Evolutionary conservation across 2,888 invertebrate species (phyloP).

Genomic region (Chrysolina haemoptera): DNA sequence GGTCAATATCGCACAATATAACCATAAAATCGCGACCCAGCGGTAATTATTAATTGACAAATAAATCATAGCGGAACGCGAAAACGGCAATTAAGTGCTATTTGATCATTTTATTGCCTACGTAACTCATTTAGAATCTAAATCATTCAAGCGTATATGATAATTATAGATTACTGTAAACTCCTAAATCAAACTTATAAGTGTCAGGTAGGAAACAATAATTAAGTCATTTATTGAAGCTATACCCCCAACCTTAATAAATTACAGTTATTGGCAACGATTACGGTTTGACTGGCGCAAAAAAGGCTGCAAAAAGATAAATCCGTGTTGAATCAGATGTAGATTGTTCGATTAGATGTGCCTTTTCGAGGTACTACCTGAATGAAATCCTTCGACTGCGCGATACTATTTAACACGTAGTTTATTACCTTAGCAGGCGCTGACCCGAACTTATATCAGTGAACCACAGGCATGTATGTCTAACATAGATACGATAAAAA

Average conservation of each 20-base stretch:
- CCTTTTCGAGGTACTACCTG: slow-evolving; percentile 9
- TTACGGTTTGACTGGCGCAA: slow-evolving; percentile 12
- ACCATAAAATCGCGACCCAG: neutral
- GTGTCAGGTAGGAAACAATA: slow-evolving; percentile 37
- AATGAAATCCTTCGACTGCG: neutral
- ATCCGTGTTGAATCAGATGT: slow-evolving; percentile 5
- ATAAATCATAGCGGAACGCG: slow-evolving; percentile 10
- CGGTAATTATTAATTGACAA: slow-evolving; percentile 19
- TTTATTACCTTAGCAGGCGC: neutral
- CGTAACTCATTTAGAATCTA: slow-evolving; percentile 21
- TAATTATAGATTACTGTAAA: slow-evolving; percentile 37
- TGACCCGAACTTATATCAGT: neutral
- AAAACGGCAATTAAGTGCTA: slow-evolving; percentile 20
- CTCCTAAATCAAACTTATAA: slow-evolving; percentile 38
- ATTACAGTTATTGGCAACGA: slow-evolving; percentile 24
- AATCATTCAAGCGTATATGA: slow-evolving; percentile 22
- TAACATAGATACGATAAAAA: neutral
- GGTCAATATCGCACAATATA: neutral
- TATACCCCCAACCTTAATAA: slow-evolving; percentile 12
- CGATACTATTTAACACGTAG: slow-evolving; percentile 1
- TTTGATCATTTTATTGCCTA: slow-evolving; percentile 18
- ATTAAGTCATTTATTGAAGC: slow-evolving; percentile 35
- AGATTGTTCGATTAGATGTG: slow-evolving; percentile 10
- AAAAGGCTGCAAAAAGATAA: slow-evolving; percentile 8
- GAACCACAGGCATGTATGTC: neutral